phyloP scores from a whole-genome alignment of 2,797 vertebrate species.

The Eospalax fontanierii region DNA sequence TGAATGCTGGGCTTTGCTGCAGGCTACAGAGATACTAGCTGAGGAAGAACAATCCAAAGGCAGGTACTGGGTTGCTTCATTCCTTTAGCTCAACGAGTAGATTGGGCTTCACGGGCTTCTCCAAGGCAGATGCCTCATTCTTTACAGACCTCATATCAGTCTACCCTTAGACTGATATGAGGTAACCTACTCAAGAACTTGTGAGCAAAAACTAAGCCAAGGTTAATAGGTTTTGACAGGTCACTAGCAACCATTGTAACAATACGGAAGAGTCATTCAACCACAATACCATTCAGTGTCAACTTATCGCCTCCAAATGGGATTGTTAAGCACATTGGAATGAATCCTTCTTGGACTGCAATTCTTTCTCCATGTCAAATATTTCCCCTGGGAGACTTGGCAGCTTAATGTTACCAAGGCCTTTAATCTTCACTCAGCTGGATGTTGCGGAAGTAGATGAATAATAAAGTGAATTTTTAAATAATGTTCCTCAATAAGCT shows the following conservation, averaged over 20 bases:
- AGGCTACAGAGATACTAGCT: neutral
- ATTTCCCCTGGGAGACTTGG: neutral
- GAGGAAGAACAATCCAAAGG: neutral
- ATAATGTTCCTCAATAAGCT: neutral
- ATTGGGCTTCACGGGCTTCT: neutral
- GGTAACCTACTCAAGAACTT: neutral
- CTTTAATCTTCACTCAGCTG: neutral
- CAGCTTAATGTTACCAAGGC: neutral
- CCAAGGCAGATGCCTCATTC: neutral
- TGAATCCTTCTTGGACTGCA: neutral
- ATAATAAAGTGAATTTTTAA: neutral
- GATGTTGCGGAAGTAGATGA: neutral
- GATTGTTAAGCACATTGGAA: neutral
- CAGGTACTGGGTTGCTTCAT: neutral
- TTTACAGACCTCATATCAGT: neutral
- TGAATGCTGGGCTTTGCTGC: neutral
- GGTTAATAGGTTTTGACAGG: neutral
- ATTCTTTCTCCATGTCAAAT: neutral
- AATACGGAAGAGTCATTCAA: neutral
- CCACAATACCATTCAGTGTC: neutral
- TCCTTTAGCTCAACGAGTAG: neutral
- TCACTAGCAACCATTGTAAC: conserved; percentile 16
- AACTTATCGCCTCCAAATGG: conserved; percentile 13
- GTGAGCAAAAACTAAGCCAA: conserved; percentile 46
- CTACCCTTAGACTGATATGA: neutral